Evolutionary conservation across 2,797 vertebrate genomes (phyloP), one percentile per base, ranked within the genome.

Genomic region (Acipenser oxyrinchus): DNA sequence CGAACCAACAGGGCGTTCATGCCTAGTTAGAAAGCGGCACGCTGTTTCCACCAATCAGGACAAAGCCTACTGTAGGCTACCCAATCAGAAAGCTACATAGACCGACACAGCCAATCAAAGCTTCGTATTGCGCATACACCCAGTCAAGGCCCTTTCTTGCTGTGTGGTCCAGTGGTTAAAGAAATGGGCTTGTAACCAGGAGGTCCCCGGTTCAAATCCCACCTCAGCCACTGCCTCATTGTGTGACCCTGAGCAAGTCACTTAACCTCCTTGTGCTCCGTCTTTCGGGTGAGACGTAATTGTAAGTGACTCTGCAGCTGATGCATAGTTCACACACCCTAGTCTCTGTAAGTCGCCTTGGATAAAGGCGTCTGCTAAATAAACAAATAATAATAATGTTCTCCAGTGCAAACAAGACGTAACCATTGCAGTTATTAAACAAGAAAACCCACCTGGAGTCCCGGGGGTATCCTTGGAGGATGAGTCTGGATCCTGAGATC

Each of bases 21-120:
- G 67, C 77, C 71, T 88, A 88, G 86, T 83, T 75, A 85, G 81
- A 76, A 87, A 83, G 85, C 79, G 74, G 77, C 72, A 73, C 64
- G 74, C 72, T 76, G 72, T 71, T 63, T 72, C 73, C 74, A 75
- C 85, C 83, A 86, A 83, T 87, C 79, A 81, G 76, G 81, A 73
- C 51, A 72, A 72, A 66, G 68, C 75, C 75, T 72, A 68, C 71
- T 77, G 75, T 76, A 81, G 77, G 72, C 77, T 71, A 68, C 72
- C 77, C 74, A 74, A 71, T 81, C 72, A 74, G 72, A 63, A 64
- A 62, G 49, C 70, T 69, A 37, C 70, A 68, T 53, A 73, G 67
- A 75, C 75, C 81, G 70, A 81, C 69, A 69, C 62, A 60, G 67
- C 68, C 65, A 70, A 65, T 66, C 51, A 66, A 73, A 67, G 53